Percentiles rank a stretch among this genome's conserved stretches.
Evolutionary conservation across 2,113 vertebrate genomes (phyloP).

Genomic region (Rhinolophus ferrumequinum): DNA sequence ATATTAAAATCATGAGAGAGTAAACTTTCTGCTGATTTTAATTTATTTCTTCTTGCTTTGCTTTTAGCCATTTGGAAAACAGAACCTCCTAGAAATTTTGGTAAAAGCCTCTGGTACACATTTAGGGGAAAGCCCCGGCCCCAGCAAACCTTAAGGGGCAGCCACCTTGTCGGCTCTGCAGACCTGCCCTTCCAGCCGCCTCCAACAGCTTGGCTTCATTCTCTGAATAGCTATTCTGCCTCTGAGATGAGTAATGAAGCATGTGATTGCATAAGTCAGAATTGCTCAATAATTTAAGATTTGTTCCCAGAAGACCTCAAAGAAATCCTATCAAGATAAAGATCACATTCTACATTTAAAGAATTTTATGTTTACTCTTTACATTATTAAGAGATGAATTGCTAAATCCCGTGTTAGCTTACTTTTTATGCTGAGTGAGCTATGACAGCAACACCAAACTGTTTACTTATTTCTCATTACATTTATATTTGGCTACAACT

Average conservation of each 20-base stretch:
- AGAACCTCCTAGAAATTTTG: not conserved
- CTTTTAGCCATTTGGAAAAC: slow-evolving; percentile 30
- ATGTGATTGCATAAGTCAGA: slow-evolving; percentile 80
- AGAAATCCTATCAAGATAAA: slow-evolving; percentile 77
- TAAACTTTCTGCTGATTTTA: slow-evolving; percentile 41
- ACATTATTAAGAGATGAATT: slow-evolving; percentile 55
- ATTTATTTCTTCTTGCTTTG: slow-evolving; percentile 22
- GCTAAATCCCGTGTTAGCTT: slow-evolving; percentile 3
- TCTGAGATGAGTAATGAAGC: slow-evolving; percentile 79
- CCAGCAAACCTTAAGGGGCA: not conserved
- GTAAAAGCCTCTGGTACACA: not conserved
- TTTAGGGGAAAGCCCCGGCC: not conserved
- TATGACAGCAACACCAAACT: slow-evolving; percentile 41
- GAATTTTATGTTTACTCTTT: slow-evolving; percentile 61
- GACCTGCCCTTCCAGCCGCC: slow-evolving; percentile 75
- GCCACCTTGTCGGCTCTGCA: slow-evolving; percentile 61
- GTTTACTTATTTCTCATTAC: slow-evolving; percentile 44
- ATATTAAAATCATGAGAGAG: not conserved
- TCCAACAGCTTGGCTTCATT: slow-evolving; percentile 72
- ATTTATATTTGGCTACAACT: slow-evolving; percentile 45
- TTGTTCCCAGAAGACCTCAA: slow-evolving; percentile 80
- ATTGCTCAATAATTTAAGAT: slow-evolving; percentile 83
- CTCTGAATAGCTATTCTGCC: slow-evolving; percentile 80
- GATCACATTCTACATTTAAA: slow-evolving; percentile 71
- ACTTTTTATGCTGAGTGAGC: slow-evolving; percentile 48